A percentile compares a stretch with the other conserved stretches of the same genome.
These are phyloP conservation scores for Spinus olivaceus DNA, from an alignment of 2,797 vertebrate species.

Conservation along the genomic window DNA sequence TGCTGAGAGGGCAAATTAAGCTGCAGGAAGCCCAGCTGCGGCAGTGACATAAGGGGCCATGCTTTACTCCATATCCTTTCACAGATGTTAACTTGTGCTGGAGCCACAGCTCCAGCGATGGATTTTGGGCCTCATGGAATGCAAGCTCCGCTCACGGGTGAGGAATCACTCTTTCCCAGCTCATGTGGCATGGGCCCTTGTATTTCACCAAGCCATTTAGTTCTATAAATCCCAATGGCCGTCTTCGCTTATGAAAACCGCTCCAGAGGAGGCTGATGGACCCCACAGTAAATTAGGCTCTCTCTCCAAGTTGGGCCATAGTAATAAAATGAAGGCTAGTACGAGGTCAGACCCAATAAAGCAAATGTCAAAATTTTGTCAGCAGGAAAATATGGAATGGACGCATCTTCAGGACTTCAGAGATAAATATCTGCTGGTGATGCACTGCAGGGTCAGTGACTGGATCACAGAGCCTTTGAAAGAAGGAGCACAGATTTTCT, in stretches of 20 bases:
- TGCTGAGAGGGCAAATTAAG: slow-evolving; percentile 53
- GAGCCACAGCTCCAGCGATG: not conserved
- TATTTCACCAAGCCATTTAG: slow-evolving; percentile 58
- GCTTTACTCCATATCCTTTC: slow-evolving; percentile 46
- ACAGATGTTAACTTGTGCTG: slow-evolving; percentile 59
- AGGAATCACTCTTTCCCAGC: slow-evolving; percentile 54
- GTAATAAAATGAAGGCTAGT: slow-evolving; percentile 58
- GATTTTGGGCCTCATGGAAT: not conserved
- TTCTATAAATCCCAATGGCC: slow-evolving; percentile 63
- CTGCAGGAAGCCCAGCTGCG: slow-evolving; percentile 58
- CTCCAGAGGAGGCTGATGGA: slow-evolving; percentile 37
- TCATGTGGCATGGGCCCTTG: not conserved
- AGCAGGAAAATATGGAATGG: slow-evolving; percentile 18
- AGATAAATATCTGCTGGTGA: slow-evolving; percentile 46
- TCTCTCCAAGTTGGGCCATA: not conserved
- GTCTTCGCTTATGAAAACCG: slow-evolving; percentile 40
- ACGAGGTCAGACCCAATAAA: slow-evolving; percentile 23
- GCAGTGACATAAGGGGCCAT: slow-evolving; percentile 12
- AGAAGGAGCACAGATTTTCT: not conserved
- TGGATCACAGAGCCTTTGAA: not conserved
- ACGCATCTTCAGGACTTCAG: not conserved
- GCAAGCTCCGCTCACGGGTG: not conserved
- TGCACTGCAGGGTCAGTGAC: not conserved
- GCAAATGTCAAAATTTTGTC: slow-evolving; percentile 58
- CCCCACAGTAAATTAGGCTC: slow-evolving; percentile 20